Percentiles rank a stretch among this genome's conserved stretches.
These are phyloP conservation scores for Ophthalmotilapia sp. DNA, from an alignment of 2,113 vertebrate genomes.

Conservation along the genomic window DNA sequence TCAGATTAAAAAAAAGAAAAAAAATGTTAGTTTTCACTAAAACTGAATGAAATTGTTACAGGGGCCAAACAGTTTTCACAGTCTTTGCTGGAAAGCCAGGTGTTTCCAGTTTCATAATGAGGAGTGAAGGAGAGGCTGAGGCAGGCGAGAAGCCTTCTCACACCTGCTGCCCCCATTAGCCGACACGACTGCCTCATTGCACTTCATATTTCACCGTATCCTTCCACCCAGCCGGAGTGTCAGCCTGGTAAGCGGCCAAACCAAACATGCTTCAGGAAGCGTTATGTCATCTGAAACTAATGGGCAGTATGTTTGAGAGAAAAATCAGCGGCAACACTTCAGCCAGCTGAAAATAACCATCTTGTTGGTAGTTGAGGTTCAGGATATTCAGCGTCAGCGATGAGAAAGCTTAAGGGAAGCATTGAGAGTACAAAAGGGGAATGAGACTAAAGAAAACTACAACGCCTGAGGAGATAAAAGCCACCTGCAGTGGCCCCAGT, in stretches of 20 bases:
- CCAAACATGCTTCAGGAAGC: constrained; percentile 26
- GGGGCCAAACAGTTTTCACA: not conserved
- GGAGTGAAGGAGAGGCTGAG: constrained; percentile 32
- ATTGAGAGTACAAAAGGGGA: not conserved
- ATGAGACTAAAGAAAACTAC: not conserved
- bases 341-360: constrained; percentile 2
- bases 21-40: not conserved
- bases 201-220: constrained; percentile 1
- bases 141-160: constrained; percentile 29
- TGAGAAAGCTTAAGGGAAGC: not conserved
- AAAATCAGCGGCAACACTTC: not conserved
- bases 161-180: constrained; percentile 50
- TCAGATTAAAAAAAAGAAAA: not conserved
- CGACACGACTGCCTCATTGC: constrained; percentile 24
- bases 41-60: not conserved
- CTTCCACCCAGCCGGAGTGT: not conserved
- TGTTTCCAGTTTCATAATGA: constrained; percentile 47
- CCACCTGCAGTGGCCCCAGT: not conserved
- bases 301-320: constrained; percentile 1
- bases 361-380: not conserved
- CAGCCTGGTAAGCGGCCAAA: constrained; percentile 13
- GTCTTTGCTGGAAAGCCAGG: constrained; percentile 18
- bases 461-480: not conserved
- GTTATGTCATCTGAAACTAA: constrained; percentile 11
- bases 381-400: not conserved